Base-by-base conservation (phyloP, 2,797 vertebrate genomes). In the Nannoperca australis region DNA sequence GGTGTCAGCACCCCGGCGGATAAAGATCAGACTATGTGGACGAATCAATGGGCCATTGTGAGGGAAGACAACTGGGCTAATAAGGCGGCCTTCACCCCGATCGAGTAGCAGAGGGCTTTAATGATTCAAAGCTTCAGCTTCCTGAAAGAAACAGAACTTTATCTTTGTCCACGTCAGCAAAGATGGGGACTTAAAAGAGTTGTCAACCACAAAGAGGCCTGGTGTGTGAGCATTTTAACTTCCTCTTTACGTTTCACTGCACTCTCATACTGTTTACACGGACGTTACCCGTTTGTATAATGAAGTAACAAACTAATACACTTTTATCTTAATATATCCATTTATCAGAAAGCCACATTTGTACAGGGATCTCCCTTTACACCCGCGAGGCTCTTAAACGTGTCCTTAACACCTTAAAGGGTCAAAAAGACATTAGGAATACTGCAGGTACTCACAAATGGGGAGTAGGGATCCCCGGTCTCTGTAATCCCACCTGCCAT, bases 401-500 rank as follows among this genome's bases (percentile, higher is more conserved):
- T 5, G 9, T 40, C 11, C 4, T 9, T 67, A 55, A 58, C 12
- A 58, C 12, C 34, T 64, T 3, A 45, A 50, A 81, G 53, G 1
- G 70, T 24, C 34, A 22, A 12, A 40, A 13, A 60, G 2, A 60
- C 4, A 60, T 36, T 7, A 6, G 1, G 0, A 18, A 15, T 27
- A 18, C 4, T 54, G 64, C 7, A 4, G 1, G 4, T 79, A 98
- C 98, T 98, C 90, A 99, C 98, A 51, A 97, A 99, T 7, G 97
- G 94, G 18, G 98, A 99, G 88, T 99, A 99, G 1, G 97, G 97
- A 58, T 98, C 98, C 56, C 98, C 98, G 0, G 96, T 96, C 5
- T 99, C 98, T 15, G 98, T 99, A 66, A 99, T 99, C 49, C 97
- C 97, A 1, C 97, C 97, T 1, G 97, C 96, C 98, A 99, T 99